A percentile compares a stretch with the other conserved stretches of the same genome.
Evolutionary conservation across 1,140 invertebrate genomes (phyloP).

Genomic region (Pogonomyrmex californicus): DNA sequence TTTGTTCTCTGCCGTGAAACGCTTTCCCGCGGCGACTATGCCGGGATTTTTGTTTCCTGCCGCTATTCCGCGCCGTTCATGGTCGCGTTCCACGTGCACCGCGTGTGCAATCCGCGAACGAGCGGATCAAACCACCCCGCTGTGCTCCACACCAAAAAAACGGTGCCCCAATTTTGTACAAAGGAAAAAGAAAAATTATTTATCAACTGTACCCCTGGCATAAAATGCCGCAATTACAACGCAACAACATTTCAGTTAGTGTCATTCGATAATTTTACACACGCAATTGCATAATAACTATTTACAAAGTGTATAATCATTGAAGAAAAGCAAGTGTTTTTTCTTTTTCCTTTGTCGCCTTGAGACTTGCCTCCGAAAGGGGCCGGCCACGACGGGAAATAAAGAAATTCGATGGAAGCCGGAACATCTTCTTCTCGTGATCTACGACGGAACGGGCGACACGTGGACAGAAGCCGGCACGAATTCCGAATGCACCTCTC

Average conservation of each 20-base stretch:
- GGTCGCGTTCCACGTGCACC: constrained; percentile 10
- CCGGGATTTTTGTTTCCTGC: constrained; percentile 63
- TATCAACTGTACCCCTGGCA: background rate
- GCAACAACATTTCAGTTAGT: background rate
- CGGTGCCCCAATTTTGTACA: background rate
- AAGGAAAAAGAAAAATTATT: background rate
- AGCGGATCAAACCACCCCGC: background rate
- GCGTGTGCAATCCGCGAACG: constrained; percentile 11
- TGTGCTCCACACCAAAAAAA: background rate
- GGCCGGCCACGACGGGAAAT: constrained; percentile 12
- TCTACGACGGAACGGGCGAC: constrained; percentile 63
- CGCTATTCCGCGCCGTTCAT: constrained; percentile 29
- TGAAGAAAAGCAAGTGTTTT: no score
- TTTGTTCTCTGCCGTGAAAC: constrained; percentile 72
- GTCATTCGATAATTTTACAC: no score
- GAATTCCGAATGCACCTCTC: constrained; percentile 80
- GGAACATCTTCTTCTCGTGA: constrained; percentile 41
- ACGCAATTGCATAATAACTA: no score
- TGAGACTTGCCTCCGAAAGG: background rate
- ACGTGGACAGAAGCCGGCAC: constrained; percentile 77
- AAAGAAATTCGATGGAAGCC: constrained; percentile 43
- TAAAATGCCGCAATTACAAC: no score
- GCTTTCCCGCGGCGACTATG: constrained; percentile 68
- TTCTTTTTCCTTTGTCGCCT: no score
- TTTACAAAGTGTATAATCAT: no score